Base-by-base conservation (phyloP, 2,113 vertebrate genomes). In the Phalacrocorax carbo region DNA sequence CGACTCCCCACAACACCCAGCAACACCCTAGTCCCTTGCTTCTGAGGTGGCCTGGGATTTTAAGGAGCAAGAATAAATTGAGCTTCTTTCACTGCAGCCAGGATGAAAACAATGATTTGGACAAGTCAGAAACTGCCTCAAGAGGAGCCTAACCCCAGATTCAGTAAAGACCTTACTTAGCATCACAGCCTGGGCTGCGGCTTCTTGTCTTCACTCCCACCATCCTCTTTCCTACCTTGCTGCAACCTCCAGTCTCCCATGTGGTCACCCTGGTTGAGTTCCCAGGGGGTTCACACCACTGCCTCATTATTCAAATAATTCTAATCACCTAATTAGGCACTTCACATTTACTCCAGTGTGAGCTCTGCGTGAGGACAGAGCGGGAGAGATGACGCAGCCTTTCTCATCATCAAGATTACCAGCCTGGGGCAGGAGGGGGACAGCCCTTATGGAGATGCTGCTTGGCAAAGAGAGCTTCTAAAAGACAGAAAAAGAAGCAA, bases 1-100 rank as follows among this genome's bases (percentile, higher is more conserved):
- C 9, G 22, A 13, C 21, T 27, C 16, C 36, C 54, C 4, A 0
- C 10, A 9, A 5, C 14, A 14, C 7, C 42, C 34, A 9, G 2
- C 4, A 2, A 20, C 38, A 79, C 2, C 44, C 36, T 9, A 3
- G 5, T 25, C 18, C 22, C 18, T 69, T 1, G 0, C 11, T 68
- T 13, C 30, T 3, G 3, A 21, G 16, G 22, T 9, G 5, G 10
- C 61, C 23, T 6, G 23, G 21, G 44, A 20, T 44, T 58, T 36
- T 17, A 65, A 87, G 34, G 36, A 77, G 23, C 34, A 72, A 86
- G 40, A 77, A 65, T 12, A 40, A 80, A 13, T 4, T 8, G 18
- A 76, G 29, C 25, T 78, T n/a, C 48, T 88, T 42, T 38, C 42
- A 8, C 29, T 68, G 25, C 60, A 62, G 30, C 15, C n/a, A 60